Percentiles rank a stretch among this genome's conserved stretches.
phyloP scores from a whole-genome alignment of 1,140 invertebrate genomes.

The Drosophila truncata region DNA sequence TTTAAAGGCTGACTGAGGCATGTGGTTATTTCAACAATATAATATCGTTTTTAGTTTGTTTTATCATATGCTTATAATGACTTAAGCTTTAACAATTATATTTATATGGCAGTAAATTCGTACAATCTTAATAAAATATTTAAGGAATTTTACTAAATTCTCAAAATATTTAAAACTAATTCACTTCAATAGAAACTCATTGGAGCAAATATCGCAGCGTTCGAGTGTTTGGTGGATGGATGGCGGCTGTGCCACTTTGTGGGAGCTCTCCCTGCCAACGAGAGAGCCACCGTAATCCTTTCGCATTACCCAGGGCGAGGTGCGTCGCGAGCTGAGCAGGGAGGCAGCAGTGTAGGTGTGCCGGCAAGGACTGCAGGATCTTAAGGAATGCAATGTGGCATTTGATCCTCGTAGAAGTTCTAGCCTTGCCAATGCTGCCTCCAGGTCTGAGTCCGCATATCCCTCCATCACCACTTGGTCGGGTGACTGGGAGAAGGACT shows the following conservation, averaged over 20 bases:
- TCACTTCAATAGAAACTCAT: conserved; percentile 40
- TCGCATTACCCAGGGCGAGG: conserved; percentile 62
- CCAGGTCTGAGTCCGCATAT: conserved; percentile 59
- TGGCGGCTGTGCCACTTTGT: not conserved
- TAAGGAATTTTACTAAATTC: too few relatives aligned
- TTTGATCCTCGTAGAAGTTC: conserved; percentile 57
- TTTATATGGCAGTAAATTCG: conserved; percentile 10
- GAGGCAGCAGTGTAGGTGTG: conserved; percentile 40
- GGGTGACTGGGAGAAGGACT: conserved; percentile 52
- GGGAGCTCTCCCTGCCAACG: conserved; percentile 12
- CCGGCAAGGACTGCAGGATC: conserved; percentile 44
- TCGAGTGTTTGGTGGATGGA: conserved; percentile 24
- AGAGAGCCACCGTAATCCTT: conserved; percentile 39
- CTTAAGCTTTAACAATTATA: not conserved
- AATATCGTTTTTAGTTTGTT: not conserved
- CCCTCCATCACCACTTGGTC: conserved; percentile 59
- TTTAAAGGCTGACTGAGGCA: not conserved
- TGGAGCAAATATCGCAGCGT: conserved; percentile 56
- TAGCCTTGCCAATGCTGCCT: conserved; percentile 62
- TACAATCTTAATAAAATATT: not conserved
- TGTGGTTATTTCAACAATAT: not conserved
- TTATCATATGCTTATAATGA: not conserved
- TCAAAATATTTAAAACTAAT: not conserved
- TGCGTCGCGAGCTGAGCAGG: conserved; percentile 43
- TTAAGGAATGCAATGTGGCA: conserved; percentile 37